Base-by-base conservation (phyloP, 2,888 invertebrate genomes). In the Caenorhabditis virilis region DNA sequence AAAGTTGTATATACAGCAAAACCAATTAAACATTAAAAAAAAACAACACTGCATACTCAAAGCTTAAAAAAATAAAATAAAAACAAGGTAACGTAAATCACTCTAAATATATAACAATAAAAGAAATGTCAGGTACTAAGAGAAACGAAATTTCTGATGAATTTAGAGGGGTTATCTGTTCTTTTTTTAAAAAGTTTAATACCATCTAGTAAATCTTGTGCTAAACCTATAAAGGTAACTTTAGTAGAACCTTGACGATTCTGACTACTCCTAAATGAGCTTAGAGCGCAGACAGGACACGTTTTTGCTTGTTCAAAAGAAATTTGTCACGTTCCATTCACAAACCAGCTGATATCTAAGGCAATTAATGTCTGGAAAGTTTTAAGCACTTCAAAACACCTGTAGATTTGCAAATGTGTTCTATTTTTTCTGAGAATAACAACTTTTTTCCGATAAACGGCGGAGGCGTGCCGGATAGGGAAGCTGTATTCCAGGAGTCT, bases 181-280 rank as follows among this genome's bases (percentile, higher is more conserved):
- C n/a, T n/a, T n/a, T n/a, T n/a, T 72, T 71, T 33, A 77, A n/a
- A 58, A 22, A 78, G 53, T 57, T 76, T 78, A 20, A 78, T 55
- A 53, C 76, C 77, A 69, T 78, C 78, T 46, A 76, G 47, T 41
- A 78, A 43, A 69, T 77, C 71, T 54, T 77, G 77, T 33, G 71
- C 56, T 33, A 77, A 49, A 53, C 77, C 77, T 41, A 69, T 61
- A 69, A 74, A 74, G 47, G 69, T 74, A 30, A 73, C 72, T 43
- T 75, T 77, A 62, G 57, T 73, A 25, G 76, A 74, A 25, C 77
- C 76, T 38, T 75, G 47, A 73, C 76, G 77, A 72, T 72, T 72
- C 50, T 77, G 77, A 20, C 57, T 63, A 6, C 67, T 52, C 41
- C 72, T 58, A 16, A 77, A 51, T 23, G 70, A 52, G 55, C 74